Base-by-base conservation (phyloP, 2,888 invertebrate genomes). In the Rhopalosiphum nymphaeae region DNA sequence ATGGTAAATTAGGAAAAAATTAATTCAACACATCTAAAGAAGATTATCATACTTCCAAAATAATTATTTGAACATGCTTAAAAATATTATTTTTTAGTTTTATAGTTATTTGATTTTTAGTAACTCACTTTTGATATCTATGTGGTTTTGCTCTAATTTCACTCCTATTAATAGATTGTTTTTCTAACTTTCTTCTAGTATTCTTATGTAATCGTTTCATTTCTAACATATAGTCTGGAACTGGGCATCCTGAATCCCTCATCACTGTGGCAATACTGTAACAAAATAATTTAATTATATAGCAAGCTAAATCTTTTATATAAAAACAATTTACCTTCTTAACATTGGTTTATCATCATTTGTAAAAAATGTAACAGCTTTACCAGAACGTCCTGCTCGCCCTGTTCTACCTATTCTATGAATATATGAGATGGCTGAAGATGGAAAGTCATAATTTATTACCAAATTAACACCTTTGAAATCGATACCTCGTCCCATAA, bases 361-460 rank as follows among this genome's bases (percentile, higher is more conserved):
- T 0, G 99, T 99, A 96, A 99, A 99, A 96, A 98, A 99, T 0
- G 99, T 99, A 89, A 99, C 96, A 0, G 99, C 99, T 95, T 97
- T 97, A 2, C 99, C 99, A 89, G 96, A 97, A 94, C 98, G 97
- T 0, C 99, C 99, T 3, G 99, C 99, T 95, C 99, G 97, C 0
- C 99, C 99, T 0, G 99, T 99, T 91, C 99, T 97, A 49, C 98
- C 98, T 94, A 97, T 97, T 95, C 99, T 97, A 96, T 99, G 99
- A 95, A 99, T 97, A 95, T 99, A 99, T 0, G 98, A 97, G 95
- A 99, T 98, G 94, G 98, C 97, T 1, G 98, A 97, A 0, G 98
- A 97, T 42, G 99, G 99, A 96, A 99, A 98, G 96, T 99, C 99
- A 96, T 99, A 99, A 96, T 99, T 99, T 95, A 99, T 97, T 57